Evolutionary conservation across 2,888 invertebrate species (phyloP), one percentile per base, ranked within the genome.

Genomic region (Tenodera sinensis): DNA sequence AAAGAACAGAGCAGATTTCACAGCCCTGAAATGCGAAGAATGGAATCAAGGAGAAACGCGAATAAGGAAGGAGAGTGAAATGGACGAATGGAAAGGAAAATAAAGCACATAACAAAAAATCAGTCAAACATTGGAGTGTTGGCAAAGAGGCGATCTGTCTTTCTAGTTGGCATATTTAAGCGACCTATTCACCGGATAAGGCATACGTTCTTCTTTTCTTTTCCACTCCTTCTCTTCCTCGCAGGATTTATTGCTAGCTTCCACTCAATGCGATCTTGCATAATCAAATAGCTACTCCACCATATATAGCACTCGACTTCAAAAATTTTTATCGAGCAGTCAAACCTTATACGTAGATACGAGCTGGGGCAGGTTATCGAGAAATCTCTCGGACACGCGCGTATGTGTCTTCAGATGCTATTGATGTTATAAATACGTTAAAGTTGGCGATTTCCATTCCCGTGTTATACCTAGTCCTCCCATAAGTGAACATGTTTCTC

Each of bases 271-370:
- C 89, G 84, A 89, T 89, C 90, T 88, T 90, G 90, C 89, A 90
- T 90, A 90, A 90, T 89, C 90, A 89, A 90, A 90, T 85, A 89
- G 89, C 83, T 89, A 88, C 90, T 83, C 85, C 89, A 8, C 93
- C 93, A 92, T 93, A 93, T 93, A 93, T 93, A 93, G 93, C 92
- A 92, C 93, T 93, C 92, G 93, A 93, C 92, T 93, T 93, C 93
- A 93, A 87, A 87, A 93, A 93, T 93, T 93, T 93, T 93, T 93
- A 93, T 93, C 93, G 93, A 93, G 82, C 93, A 92, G 92, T 92
- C 87, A 93, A 92, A 92, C 93, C 93, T 86, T 90, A 88, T 90
- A 90, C 88, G 90, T 85, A 88, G 86, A 87, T 89, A 34, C 87
- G n/a, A 82, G 42, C 9, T 34, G 54, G 20, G 54, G 54, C 54